phyloP scores from a whole-genome alignment of 2,888 invertebrate species.

The Charanyca ferruginea region DNA sequence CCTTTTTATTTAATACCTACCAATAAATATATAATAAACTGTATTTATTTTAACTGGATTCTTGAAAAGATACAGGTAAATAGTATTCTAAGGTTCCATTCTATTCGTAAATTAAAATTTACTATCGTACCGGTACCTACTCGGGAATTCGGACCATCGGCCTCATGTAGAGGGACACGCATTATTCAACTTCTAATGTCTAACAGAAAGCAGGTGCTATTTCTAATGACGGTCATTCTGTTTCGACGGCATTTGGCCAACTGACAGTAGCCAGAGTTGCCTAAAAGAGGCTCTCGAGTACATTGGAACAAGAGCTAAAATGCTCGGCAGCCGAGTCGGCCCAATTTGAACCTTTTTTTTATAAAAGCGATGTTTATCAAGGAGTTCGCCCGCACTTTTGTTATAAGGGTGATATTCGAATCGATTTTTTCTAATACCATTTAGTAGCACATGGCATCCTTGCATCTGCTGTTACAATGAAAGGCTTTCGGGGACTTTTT shows the following conservation, averaged over 20 bases:
- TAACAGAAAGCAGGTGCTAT: slow-evolving; percentile 80
- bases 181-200: slow-evolving; percentile 72
- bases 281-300: slow-evolving; percentile 43
- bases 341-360: slow-evolving; percentile 56
- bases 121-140: slow-evolving; percentile 11
- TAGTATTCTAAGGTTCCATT: slow-evolving; percentile 13
- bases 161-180: slow-evolving; percentile 42
- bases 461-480: slow-evolving; percentile 71
- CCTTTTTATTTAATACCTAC: slow-evolving; percentile 4
- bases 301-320: slow-evolving; percentile 54
- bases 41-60: neutral
- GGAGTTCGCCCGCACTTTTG: slow-evolving; percentile 51
- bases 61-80: slow-evolving; percentile 5
- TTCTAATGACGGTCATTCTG: slow-evolving; percentile 73
- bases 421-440: slow-evolving; percentile 67
- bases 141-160: slow-evolving; percentile 17
- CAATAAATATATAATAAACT: neutral
- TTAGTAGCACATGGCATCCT: slow-evolving; percentile 68
- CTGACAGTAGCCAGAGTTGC: slow-evolving; percentile 51
- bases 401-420: slow-evolving; percentile 59
- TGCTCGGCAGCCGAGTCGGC: slow-evolving; percentile 13
- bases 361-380: slow-evolving; percentile 56
- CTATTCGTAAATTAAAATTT: slow-evolving; percentile 48
- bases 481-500: slow-evolving; percentile 47
- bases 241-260: slow-evolving; percentile 74